Base-by-base conservation (phyloP, 1,140 invertebrate species). In the Bactericera cockerelli region DNA sequence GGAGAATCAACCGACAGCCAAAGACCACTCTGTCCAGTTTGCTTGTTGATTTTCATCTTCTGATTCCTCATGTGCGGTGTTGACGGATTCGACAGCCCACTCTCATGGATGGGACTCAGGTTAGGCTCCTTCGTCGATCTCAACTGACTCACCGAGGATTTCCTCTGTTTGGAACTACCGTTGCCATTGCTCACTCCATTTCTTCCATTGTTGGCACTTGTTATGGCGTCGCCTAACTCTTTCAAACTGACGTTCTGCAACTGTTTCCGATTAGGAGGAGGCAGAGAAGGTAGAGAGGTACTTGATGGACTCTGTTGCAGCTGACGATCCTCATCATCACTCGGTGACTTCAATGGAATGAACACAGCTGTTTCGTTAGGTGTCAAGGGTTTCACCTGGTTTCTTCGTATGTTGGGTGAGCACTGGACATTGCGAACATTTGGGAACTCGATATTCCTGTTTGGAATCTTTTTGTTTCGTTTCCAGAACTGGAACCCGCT, bases 21-120 rank as follows among this genome's bases (percentile, higher is more conserved):
- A 6, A 57, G 54, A n/a, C 58, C 59, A 49, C 42, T 49, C 22
- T 49, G 42, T 6, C 42, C 42, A 6, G 42, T 49, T 16, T 49
- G 42, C 8, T 60, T 53, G 4, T 59, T 53, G 1, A 60, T 56
- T 2, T 61, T 59, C 14, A 63, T 62, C 8, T 62, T 42, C 13
- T 57, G 59, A 31, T 63, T 63, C 22, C 56, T 60, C 59, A 67
- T 33, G 21, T 65, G 66, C 10, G 65, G 67, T 16, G 67, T 68
- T 0, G 66, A 63, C 0, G 82, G 81, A 71, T 84, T 84, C 2
- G 82, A 84, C 1, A 83, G 71, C n/a, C 83, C 82, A 14, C 81
- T 82, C 64, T 85, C 82, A 36, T 79, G 77, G 26, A 84, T 85
- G 10, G 83, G 83, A 26, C 81, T 84, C 39, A 85, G 68, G 28